Conservation (phyloP, 2,888 invertebrate species). For the Pollenia griseotomentosa region DNA sequence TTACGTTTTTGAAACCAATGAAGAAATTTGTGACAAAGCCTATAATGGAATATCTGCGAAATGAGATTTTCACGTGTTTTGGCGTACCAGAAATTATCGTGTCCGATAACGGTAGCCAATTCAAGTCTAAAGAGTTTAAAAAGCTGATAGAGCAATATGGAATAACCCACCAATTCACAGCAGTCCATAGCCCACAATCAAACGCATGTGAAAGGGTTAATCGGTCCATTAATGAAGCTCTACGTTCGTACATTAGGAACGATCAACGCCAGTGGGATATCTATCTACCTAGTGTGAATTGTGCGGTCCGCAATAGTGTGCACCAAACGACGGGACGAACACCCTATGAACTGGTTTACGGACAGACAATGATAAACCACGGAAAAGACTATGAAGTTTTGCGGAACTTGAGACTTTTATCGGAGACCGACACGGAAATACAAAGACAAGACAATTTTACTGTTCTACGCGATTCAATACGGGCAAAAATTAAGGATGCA, state of each 20-base stretch:
- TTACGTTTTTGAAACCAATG: neutral
- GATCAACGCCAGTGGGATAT: neutral
- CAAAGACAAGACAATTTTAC: too few relatives aligned
- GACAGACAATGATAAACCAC: too few relatives aligned
- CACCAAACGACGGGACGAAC: too few relatives aligned
- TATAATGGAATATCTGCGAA: neutral
- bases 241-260: neutral
- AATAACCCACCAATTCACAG: neutral
- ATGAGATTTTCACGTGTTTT: slow-evolving; percentile 11
- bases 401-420: too few relatives aligned
- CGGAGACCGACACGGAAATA: too few relatives aligned
- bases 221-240: neutral
- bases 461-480: too few relatives aligned
- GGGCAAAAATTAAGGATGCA: too few relatives aligned
- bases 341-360: too few relatives aligned
- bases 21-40: slow-evolving; percentile 5
- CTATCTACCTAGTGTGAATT: neutral
- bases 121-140: neutral
- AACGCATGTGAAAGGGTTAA: neutral
- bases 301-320: neutral
- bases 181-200: too few relatives aligned
- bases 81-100: neutral
- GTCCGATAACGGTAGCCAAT: neutral
- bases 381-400: too few relatives aligned
- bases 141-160: neutral